These are phyloP conservation scores for Lepas anatifera DNA, from an alignment of 2,888 invertebrate genomes.

Conservation along the genomic window DNA sequence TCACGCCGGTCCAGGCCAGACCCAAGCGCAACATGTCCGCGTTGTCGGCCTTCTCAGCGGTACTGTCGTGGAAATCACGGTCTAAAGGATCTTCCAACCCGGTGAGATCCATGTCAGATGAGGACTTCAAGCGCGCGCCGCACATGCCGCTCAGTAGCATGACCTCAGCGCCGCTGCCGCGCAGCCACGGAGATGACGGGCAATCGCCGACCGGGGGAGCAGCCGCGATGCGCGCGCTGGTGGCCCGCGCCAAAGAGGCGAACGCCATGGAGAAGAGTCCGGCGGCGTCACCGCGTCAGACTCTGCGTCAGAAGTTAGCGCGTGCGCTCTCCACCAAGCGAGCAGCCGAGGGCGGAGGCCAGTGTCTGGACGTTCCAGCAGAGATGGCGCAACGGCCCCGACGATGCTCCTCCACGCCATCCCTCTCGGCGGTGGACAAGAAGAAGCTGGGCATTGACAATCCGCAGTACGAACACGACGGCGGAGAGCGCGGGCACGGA, in stretches of 20 bases:
- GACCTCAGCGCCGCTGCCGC: background rate
- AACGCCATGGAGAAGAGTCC: background rate
- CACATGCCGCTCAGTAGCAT: background rate
- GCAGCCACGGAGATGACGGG: background rate
- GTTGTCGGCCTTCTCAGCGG: background rate
- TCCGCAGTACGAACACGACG: background rate
- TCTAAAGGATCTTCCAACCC: background rate
- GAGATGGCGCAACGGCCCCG: background rate
- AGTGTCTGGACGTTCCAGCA: background rate
- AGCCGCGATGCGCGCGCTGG: background rate
- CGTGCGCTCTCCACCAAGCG: background rate
- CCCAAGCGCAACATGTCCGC: slow-evolving; percentile 7
- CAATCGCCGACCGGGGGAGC: too few species aligned
- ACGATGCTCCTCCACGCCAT: background rate
- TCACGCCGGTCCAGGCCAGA: background rate
- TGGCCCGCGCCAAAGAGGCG: background rate
- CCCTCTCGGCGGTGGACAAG: background rate
- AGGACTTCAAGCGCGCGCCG: slow-evolving; percentile 6
- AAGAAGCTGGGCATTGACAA: background rate
- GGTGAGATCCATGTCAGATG: background rate
- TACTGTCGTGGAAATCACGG: background rate
- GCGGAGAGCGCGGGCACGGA: background rate
- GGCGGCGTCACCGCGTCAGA: background rate
- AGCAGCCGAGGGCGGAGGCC: background rate
- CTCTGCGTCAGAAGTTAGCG: background rate